Conservation (phyloP, 2,797 vertebrate genomes). For the Coregonus sp. region DNA sequence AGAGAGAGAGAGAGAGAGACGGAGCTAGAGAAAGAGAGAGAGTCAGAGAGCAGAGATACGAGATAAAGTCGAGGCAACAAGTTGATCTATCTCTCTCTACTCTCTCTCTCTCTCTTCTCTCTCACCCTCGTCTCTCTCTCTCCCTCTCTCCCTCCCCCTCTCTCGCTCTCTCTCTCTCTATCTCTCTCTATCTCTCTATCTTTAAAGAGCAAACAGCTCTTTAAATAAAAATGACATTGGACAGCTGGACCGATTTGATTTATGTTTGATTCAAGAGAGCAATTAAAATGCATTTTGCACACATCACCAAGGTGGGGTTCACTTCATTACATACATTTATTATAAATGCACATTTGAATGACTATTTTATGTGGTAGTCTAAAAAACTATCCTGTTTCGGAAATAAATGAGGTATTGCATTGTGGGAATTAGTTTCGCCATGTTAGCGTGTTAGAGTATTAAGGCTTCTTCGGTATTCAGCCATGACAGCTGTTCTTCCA, state of each 20-base stretch:
- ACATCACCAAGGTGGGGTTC: conserved; percentile 21
- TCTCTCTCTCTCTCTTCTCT: no score
- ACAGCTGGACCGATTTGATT: conserved; percentile 42
- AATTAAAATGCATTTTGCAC: conserved; percentile 44
- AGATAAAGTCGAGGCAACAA: no score
- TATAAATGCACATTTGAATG: conserved; percentile 32
- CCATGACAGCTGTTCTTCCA: conserved; percentile 54
- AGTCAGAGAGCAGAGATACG: no score
- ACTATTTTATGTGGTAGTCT: conserved; percentile 39
- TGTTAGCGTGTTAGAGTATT: conserved; percentile 30
- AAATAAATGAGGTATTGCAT: conserved; percentile 48
- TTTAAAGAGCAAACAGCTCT: not conserved
- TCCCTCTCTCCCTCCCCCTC: no score
- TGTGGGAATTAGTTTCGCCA: conserved; percentile 50
- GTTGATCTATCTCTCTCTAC: no score
- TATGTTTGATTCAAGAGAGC: conserved; percentile 53
- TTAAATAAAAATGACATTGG: conserved; percentile 42
- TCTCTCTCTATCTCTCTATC: no score
- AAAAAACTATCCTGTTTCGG: conserved; percentile 44
- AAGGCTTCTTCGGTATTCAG: conserved; percentile 49
- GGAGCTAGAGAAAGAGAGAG: no score
- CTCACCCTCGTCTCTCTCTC: no score
- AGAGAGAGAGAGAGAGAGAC: no score
- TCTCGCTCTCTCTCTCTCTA: no score
- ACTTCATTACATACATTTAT: conserved; percentile 34